Evolutionary conservation across 2,113 vertebrate genomes (phyloP).

Genomic region (Macrotus californicus): DNA sequence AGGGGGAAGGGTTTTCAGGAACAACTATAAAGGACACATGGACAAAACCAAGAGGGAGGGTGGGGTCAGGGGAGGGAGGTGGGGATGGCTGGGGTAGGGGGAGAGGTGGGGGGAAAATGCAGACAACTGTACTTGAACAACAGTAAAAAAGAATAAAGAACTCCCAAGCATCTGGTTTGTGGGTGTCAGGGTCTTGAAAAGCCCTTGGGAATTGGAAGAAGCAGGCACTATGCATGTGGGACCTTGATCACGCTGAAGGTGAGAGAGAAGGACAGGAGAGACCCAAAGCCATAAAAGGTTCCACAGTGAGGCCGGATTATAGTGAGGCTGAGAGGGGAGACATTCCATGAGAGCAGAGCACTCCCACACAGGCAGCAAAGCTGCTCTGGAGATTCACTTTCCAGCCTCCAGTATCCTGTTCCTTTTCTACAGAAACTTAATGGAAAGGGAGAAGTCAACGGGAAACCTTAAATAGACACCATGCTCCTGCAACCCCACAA

Average conservation of each 20-base stretch:
- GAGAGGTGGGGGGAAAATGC: no score
- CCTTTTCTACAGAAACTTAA: neutral
- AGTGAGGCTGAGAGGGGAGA: fast-evolving
- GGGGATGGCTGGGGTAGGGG: no score
- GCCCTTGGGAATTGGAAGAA: neutral
- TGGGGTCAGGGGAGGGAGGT: no score
- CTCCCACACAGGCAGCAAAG: neutral
- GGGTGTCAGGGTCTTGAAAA: neutral
- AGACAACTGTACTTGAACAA: no score
- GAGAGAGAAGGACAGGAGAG: no score
- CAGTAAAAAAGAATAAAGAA: neutral
- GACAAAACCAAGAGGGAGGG: no score
- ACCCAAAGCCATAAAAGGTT: neutral
- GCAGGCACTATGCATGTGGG: no score
- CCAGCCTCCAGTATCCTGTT: neutral
- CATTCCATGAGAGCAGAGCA: neutral
- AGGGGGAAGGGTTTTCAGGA: no score
- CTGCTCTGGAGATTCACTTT: neutral
- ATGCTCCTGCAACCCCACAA: neutral
- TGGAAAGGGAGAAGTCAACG: neutral
- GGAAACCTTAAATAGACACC: neutral
- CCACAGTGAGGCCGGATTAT: neutral
- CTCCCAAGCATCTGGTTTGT: neutral
- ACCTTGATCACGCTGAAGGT: fast-evolving
- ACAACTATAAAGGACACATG: no score